Conservation (phyloP, 1,140 invertebrate genomes). For the Zaprionus vittiger region DNA sequence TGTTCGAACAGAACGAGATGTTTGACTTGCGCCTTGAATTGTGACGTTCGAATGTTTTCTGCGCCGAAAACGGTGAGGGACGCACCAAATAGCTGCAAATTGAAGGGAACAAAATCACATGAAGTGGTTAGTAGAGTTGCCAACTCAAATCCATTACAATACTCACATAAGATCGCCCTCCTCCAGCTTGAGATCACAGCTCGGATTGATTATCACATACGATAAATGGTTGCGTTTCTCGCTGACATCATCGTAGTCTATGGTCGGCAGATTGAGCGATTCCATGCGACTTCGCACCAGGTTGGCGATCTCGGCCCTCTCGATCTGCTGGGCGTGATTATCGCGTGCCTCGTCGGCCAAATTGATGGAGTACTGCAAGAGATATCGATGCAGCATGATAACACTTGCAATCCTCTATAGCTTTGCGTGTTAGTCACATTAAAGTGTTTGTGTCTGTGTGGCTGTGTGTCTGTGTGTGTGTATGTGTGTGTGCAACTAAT, state of each 20-base stretch:
- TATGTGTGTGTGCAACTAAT: slow-evolving; percentile 30
- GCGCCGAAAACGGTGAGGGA: slow-evolving; percentile 95
- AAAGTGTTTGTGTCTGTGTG: background rate
- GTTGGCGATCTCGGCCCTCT: slow-evolving; percentile 97
- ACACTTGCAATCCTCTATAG: background rate
- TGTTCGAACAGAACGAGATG: slow-evolving; percentile 94
- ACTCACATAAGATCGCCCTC: slow-evolving; percentile 97
- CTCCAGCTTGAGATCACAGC: slow-evolving; percentile 97
- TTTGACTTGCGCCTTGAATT: slow-evolving; percentile 95
- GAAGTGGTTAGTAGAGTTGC: no score
- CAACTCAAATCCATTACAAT: background rate
- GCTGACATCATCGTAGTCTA: slow-evolving; percentile 96
- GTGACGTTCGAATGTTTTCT: slow-evolving; percentile 96
- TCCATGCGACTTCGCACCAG: slow-evolving; percentile 97
- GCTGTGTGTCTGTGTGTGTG: slow-evolving; percentile 2
- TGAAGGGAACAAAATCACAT: background rate
- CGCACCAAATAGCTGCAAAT: slow-evolving; percentile 91
- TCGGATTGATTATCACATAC: slow-evolving; percentile 99
- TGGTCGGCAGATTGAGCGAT: slow-evolving; percentile 93
- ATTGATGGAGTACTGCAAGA: slow-evolving; percentile 91
- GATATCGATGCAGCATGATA: background rate
- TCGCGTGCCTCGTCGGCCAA: slow-evolving; percentile 92
- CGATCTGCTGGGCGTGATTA: slow-evolving; percentile 95
- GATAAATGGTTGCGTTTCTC: slow-evolving; percentile 96
- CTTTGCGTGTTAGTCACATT: slow-evolving; percentile 1